Conservation (phyloP, 92 coral and sea anemone species). For the Nematostella vectensis region DNA sequence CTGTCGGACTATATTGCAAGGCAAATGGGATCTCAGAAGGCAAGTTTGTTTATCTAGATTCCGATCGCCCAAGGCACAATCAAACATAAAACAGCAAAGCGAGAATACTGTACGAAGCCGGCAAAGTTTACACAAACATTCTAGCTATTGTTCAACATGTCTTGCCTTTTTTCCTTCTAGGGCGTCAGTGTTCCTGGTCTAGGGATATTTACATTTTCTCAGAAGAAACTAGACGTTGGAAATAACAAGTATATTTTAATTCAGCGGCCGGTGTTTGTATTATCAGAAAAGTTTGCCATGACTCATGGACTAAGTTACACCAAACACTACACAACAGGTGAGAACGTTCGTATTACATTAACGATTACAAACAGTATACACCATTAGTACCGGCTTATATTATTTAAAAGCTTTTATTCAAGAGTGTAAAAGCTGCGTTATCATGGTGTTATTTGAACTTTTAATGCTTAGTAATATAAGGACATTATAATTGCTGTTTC, state of each 20-base stretch:
- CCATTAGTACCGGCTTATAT: not conserved
- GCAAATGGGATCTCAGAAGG: constrained; percentile 94
- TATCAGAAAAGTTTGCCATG: constrained; percentile 98
- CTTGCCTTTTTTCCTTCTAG: constrained; percentile 19
- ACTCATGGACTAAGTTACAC: constrained; percentile 80
- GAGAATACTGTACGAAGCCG: too few species aligned
- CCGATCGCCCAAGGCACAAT: not conserved
- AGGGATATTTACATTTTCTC: constrained; percentile 84
- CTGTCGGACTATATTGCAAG: constrained; percentile 75
- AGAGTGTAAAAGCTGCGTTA: not conserved
- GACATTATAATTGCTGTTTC: too few species aligned
- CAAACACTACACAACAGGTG: constrained; percentile 95
- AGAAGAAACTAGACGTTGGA: constrained; percentile 88
- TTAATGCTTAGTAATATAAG: too few species aligned
- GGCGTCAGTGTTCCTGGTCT: constrained; percentile 92
- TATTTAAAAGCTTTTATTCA: not conserved
- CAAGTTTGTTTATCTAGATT: constrained; percentile 14
- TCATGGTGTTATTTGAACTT: too few species aligned
- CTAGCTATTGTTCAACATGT: not conserved
- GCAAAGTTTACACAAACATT: not conserved
- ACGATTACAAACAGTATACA: not conserved
- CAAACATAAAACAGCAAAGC: too few species aligned
- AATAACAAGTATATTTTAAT: constrained; percentile 74
- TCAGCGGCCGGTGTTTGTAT: constrained; percentile 90
- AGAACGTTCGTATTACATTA: not conserved